phyloP scores from a whole-genome alignment of 2,113 vertebrate species.

The Osmerus eperlanus region DNA sequence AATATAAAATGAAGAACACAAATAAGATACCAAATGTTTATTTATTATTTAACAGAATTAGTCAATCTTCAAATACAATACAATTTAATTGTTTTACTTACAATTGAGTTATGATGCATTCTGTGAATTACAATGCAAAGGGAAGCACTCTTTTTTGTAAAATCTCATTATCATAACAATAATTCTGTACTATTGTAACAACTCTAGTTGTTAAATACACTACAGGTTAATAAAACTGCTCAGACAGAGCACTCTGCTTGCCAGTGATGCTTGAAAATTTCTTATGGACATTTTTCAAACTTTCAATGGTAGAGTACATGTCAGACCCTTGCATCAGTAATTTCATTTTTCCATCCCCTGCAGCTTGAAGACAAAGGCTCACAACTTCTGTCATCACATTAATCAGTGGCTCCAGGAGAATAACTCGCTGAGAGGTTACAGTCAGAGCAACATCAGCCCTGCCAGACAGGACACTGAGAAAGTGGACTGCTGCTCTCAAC shows the following conservation, averaged over 20 bases:
- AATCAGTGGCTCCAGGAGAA: conserved; percentile 6
- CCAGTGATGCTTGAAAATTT: not conserved
- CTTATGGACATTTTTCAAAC: not conserved
- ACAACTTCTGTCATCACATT: conserved; percentile 10
- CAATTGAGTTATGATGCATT: no score
- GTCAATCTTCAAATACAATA: no score
- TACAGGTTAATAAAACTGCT: not conserved
- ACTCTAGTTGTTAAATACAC: not conserved
- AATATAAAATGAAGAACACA: no score
- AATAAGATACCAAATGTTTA: no score
- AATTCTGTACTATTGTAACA: not conserved
- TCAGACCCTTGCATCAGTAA: not conserved
- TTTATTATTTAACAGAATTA: no score
- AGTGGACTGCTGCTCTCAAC: conserved; percentile 3
- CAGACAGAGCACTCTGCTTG: not conserved
- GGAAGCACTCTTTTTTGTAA: no score
- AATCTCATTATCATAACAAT: no score
- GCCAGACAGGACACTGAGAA: conserved; percentile 10
- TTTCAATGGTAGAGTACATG: not conserved
- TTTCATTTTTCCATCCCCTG: not conserved
- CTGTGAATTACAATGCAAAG: no score
- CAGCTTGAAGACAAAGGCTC: not conserved
- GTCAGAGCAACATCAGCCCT: not conserved
- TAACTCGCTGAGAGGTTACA: not conserved
- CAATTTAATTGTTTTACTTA: no score